Percentiles rank a stretch among this genome's conserved stretches.
These are phyloP conservation scores for Microdon myrmicae DNA, from an alignment of 2,888 invertebrate species.

Conservation along the genomic window DNA sequence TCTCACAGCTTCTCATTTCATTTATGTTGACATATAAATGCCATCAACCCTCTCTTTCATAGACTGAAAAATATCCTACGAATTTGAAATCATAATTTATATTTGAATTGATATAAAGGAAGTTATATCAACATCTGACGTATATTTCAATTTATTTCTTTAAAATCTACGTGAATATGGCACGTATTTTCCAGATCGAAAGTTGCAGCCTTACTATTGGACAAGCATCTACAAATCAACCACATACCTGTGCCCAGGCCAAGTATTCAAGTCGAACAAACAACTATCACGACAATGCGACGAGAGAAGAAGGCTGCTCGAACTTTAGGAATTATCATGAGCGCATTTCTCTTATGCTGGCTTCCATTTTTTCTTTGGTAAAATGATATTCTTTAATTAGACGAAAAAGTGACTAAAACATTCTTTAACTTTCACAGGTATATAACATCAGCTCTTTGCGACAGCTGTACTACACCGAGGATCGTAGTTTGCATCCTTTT, in stretches of 20 bases:
- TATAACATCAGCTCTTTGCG: slow-evolving; percentile 81
- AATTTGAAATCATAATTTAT: no score
- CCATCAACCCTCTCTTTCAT: no score
- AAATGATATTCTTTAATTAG: background rate
- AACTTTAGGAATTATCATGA: slow-evolving; percentile 96
- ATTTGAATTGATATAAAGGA: no score
- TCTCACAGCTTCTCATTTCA: no score
- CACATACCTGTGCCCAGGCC: slow-evolving; percentile 81
- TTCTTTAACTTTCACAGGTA: slow-evolving; percentile 74
- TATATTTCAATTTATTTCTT: no score
- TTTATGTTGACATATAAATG: no score
- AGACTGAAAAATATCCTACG: no score
- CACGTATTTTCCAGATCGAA: slow-evolving; percentile 85
- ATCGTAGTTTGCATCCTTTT: slow-evolving; percentile 90
- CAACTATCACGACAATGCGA: slow-evolving; percentile 87
- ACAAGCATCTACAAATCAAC: slow-evolving; percentile 90
- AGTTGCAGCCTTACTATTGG: slow-evolving; percentile 85
- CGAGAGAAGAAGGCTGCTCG: slow-evolving; percentile 90
- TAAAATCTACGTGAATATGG: no score
- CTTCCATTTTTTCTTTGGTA: slow-evolving; percentile 95
- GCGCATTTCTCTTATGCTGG: slow-evolving; percentile 94
- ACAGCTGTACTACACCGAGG: slow-evolving; percentile 82
- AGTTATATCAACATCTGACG: no score
- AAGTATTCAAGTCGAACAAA: slow-evolving; percentile 77
- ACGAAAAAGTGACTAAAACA: background rate